A percentile compares a stretch with the other conserved stretches of the same genome.
These are phyloP conservation scores for Lepidocolaptes lacrymiger DNA, from an alignment of 2,797 vertebrate species.

Conservation along the genomic window DNA sequence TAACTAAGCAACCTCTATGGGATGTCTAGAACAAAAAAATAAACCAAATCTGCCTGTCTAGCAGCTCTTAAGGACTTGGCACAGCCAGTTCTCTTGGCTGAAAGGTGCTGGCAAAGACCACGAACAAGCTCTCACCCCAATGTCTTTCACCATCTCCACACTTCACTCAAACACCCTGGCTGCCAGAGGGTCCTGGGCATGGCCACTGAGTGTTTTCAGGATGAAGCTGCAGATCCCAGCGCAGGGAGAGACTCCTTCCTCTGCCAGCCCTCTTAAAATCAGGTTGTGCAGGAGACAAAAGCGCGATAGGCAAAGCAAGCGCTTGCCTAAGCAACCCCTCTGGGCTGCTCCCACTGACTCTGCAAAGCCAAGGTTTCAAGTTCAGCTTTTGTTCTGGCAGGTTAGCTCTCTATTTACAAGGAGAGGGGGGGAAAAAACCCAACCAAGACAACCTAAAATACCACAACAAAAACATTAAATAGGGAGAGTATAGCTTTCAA, in stretches of 20 bases:
- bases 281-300: not conserved
- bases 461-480: slow-evolving; percentile 65
- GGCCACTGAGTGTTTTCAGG: not conserved
- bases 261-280: not conserved
- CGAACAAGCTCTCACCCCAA: not conserved
- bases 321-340: not conserved
- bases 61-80: not conserved
- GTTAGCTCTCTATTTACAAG: slow-evolving; percentile 61
- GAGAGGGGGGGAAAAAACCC: not conserved
- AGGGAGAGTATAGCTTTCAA: slow-evolving; percentile 55
- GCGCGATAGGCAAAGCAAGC: accelerated
- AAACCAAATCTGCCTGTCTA: not conserved
- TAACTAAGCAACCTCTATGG: not conserved
- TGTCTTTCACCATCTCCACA: not conserved
- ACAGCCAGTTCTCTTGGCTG: not conserved
- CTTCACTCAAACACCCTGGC: not conserved
- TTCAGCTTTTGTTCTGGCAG: slow-evolving; percentile 59
- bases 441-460: slow-evolving; percentile 18
- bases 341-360: not conserved
- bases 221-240: accelerated
- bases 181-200: not conserved
- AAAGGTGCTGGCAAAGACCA: not conserved
- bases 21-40: not conserved
- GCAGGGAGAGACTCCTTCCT: not conserved
- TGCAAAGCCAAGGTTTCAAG: not conserved